Evolutionary conservation across 2,888 invertebrate species (phyloP).

Genomic region (Baronia brevicornis): DNA sequence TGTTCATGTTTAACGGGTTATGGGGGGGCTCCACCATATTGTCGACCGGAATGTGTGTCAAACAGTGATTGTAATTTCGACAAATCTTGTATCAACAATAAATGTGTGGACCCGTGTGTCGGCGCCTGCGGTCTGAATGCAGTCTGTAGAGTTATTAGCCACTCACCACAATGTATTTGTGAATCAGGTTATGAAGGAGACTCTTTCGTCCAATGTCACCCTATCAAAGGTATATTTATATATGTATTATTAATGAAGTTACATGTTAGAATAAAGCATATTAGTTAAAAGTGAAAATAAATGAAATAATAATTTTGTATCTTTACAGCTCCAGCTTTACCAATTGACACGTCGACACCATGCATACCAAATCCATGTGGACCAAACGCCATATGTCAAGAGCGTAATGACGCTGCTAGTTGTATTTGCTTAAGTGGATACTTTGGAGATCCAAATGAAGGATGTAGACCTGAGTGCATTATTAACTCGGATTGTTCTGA

Average conservation of each 20-base stretch:
- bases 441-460: conserved; percentile 81
- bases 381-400: conserved; percentile 79
- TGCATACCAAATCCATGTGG: conserved; percentile 81
- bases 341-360: conserved; percentile 44
- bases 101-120: conserved; percentile 87
- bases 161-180: conserved; percentile 90
- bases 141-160: conserved; percentile 86
- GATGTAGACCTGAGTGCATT: conserved; percentile 83
- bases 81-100: conserved; percentile 85
- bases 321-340: conserved; percentile 31
- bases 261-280: too few species aligned
- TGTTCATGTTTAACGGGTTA: conserved; percentile 84
- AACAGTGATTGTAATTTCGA: conserved; percentile 86
- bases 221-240: conserved; percentile 41
- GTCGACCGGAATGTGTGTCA: conserved; percentile 88
- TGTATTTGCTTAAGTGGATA: conserved; percentile 82
- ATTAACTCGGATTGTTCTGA: conserved; percentile 80
- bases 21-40: conserved; percentile 83
- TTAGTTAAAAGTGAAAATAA: not conserved
- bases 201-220: conserved; percentile 82
- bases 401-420: conserved; percentile 78
- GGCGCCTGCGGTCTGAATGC: conserved; percentile 87
- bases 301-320: conserved; percentile 30
- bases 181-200: conserved; percentile 82
- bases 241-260: conserved; percentile 1